Evolutionary conservation across 23 tunicate species (phyloP), one percentile per base, ranked within the genome.

Genomic region (Phallusia fumigata): DNA sequence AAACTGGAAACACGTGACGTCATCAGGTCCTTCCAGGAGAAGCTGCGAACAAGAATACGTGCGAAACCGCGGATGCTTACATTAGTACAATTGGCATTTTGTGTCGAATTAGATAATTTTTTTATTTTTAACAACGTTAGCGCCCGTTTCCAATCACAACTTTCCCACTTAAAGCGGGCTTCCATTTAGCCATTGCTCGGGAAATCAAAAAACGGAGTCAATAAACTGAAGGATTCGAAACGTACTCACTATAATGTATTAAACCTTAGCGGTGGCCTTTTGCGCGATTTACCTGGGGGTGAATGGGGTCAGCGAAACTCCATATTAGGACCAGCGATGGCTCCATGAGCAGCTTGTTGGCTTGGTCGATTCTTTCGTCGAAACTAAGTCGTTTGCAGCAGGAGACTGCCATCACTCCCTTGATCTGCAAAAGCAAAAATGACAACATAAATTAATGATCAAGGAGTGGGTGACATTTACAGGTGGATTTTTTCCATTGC

Each of bases 301-400:
- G 97, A 82, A 97, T 97, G 0, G 99, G 99, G 85, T 97, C 99
- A 13, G 92, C 76, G 80, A 97, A 97, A 65, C 97, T 92, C 99
- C 99, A 97, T 36, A 97, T 92, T 5, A 97, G 89, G 32, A 97
- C 86, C 35, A 97, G 85, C 0, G 94, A 85, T 33, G 97, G 93
- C 18, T 84, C 32, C 85, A 89, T 91, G 12, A 89, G 78, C 0
- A 94, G 87, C 26, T 73, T 44, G 34, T 85, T 89, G 21, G 97
- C 93, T 65, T 83, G 53, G 34, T 97, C 99, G 26, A 97, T 85
- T 36, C 99, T 69, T 69, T 97, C 99, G 51, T 97, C 85, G 33
- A 85, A 83, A 19, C 91, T 78, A 1, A 82, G 53, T 35, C 95
- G 76, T 77, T 97, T 89, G 31, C 98, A 88, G 64, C 95, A 88